Conservation (phyloP, 2,797 vertebrate species). For the Melopsittacus undulatus region DNA sequence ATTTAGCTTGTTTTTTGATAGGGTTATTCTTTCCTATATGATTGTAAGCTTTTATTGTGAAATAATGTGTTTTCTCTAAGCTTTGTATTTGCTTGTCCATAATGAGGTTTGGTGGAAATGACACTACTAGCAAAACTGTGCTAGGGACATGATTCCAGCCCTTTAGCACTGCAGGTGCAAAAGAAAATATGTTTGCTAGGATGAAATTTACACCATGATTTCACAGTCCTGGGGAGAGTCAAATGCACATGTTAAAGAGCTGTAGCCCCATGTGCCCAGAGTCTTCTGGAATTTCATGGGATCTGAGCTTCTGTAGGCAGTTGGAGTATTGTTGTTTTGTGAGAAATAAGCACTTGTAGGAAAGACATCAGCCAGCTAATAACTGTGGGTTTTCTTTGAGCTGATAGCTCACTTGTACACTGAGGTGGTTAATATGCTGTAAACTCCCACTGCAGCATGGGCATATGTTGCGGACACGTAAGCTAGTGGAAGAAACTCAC, state of each 20-base stretch:
- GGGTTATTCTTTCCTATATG: not conserved
- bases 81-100: not conserved
- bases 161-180: not conserved
- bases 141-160: not conserved
- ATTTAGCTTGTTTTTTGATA: not conserved
- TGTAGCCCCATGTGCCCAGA: not conserved
- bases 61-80: not conserved
- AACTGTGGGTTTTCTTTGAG: not conserved
- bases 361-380: not conserved
- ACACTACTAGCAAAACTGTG: not conserved
- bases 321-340: not conserved
- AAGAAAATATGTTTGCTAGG: not conserved
- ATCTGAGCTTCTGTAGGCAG: not conserved
- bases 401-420: not conserved
- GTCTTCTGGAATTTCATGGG: not conserved
- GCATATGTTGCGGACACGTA: not conserved
- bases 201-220: not conserved
- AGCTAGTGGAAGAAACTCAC: not conserved
- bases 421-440: accelerated
- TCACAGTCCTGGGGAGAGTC: not conserved
- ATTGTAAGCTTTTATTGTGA: not conserved
- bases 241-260: not conserved
- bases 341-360: not conserved
- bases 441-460: not conserved
- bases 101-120: not conserved